phyloP scores from a whole-genome alignment of 2,797 vertebrate genomes.

The Pogoniulus pusillus region DNA sequence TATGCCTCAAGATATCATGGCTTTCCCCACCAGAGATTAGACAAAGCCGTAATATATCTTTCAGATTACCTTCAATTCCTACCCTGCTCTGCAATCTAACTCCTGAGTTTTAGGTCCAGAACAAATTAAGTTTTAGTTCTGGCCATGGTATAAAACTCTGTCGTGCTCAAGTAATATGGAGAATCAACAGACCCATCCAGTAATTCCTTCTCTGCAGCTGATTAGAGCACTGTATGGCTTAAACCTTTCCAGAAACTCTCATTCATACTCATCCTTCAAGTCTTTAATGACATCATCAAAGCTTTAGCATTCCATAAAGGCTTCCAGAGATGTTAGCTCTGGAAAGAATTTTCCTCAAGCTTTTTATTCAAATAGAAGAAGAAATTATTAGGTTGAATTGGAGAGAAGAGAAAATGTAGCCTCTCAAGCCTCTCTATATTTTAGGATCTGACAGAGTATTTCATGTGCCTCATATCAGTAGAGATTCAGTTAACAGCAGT shows the following conservation, averaged over 20 bases:
- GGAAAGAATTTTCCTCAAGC: neutral
- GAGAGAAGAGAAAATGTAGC: constrained; percentile 14
- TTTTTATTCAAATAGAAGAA: constrained; percentile 22
- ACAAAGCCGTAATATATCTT: neutral
- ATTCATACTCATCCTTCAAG: neutral
- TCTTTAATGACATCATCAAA: constrained; percentile 4
- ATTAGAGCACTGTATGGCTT: neutral
- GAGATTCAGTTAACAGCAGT: neutral
- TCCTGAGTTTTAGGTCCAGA: neutral
- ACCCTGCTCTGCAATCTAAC: neutral
- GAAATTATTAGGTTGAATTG: constrained; percentile 20
- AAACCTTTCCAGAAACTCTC: constrained; percentile 5
- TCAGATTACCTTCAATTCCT: neutral
- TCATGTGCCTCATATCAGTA: neutral
- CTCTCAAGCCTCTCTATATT: neutral
- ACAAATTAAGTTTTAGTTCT: neutral
- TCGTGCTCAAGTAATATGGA: neutral
- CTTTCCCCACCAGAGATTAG: neutral
- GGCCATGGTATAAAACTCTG: neutral
- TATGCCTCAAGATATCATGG: neutral
- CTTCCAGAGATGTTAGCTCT: constrained; percentile 15
- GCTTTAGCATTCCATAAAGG: constrained; percentile 11
- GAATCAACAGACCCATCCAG: neutral
- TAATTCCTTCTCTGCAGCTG: neutral
- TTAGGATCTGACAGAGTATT: neutral